Conservation (phyloP, 64 coral and sea anemone species). For the Dendrophyllia cribrosa region DNA sequence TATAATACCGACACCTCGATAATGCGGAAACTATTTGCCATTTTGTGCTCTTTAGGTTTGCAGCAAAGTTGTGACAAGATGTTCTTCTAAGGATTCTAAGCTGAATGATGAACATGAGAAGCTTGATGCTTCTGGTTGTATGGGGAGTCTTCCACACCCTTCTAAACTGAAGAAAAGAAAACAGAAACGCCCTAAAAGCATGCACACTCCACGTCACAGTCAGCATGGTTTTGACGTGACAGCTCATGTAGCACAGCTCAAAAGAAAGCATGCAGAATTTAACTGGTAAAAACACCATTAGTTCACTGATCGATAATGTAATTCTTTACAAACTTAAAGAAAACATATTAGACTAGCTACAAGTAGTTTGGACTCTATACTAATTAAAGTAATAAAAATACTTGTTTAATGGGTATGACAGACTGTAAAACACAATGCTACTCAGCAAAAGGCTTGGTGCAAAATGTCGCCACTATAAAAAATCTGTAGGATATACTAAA, state of each 20-base stretch:
- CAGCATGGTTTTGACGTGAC: slow-evolving; percentile 53
- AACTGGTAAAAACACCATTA: slow-evolving; percentile 49
- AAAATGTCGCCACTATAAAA: no score
- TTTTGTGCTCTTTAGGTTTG: slow-evolving; percentile 25
- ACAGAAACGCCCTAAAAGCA: neutral
- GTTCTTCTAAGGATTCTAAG: neutral
- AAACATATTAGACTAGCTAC: no score
- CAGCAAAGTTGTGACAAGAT: slow-evolving; percentile 34
- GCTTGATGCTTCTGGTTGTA: neutral
- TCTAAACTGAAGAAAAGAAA: slow-evolving; percentile 62
- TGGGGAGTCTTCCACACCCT: slow-evolving; percentile 53
- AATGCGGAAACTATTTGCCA: neutral
- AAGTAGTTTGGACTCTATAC: no score
- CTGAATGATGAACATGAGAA: neutral
- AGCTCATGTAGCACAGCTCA: slow-evolving; percentile 60
- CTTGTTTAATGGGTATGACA: no score
- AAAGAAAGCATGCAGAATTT: slow-evolving; percentile 65
- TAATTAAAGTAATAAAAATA: no score
- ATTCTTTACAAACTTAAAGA: neutral
- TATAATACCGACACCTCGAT: no score
- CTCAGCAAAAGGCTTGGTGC: no score
- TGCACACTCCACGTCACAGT: neutral
- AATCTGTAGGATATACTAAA: no score
- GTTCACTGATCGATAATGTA: neutral
- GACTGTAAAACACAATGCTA: no score